Percentiles rank a stretch among this genome's conserved stretches.
These are phyloP conservation scores for Chaetodon auriga DNA, from an alignment of 2,113 vertebrate genomes.

Conservation along the genomic window DNA sequence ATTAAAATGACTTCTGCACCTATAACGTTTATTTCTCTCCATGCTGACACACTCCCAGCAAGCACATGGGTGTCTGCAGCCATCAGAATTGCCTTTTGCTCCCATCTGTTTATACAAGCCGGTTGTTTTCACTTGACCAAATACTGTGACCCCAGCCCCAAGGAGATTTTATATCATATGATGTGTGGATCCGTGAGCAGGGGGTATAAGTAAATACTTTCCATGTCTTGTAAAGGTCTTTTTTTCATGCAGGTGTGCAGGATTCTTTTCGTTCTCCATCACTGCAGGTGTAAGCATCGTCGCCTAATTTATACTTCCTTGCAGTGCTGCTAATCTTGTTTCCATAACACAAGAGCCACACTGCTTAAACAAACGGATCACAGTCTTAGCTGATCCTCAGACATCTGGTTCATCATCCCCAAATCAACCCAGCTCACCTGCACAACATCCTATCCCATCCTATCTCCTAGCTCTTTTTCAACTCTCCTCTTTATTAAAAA, in stretches of 20 bases:
- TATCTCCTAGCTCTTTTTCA: not conserved
- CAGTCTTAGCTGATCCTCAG: not conserved
- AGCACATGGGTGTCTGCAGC: conserved; percentile 4
- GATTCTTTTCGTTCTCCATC: not conserved
- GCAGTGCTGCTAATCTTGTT: conserved; percentile 24
- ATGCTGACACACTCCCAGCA: not conserved
- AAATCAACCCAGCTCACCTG: not conserved
- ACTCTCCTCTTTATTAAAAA: not conserved
- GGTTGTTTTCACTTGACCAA: not conserved
- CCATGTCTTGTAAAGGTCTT: not conserved
- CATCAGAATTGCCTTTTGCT: not conserved
- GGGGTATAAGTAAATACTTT: not conserved
- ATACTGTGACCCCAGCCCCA: not conserved
- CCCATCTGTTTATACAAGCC: conserved; percentile 1
- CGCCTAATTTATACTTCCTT: not conserved
- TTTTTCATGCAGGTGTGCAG: not conserved
- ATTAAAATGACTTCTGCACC: not conserved
- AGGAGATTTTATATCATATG: not conserved
- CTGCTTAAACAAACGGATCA: conserved; percentile 22
- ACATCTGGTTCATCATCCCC: not conserved
- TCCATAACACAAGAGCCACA: conserved; percentile 32
- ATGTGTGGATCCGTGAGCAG: not conserved
- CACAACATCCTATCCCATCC: not conserved
- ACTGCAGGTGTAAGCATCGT: not conserved
- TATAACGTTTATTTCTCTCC: conserved; percentile 1